A percentile compares a stretch with the other conserved stretches of the same genome.
Conservation (phyloP, 1,140 invertebrate genomes). For the Chironomus striatipennis region DNA sequence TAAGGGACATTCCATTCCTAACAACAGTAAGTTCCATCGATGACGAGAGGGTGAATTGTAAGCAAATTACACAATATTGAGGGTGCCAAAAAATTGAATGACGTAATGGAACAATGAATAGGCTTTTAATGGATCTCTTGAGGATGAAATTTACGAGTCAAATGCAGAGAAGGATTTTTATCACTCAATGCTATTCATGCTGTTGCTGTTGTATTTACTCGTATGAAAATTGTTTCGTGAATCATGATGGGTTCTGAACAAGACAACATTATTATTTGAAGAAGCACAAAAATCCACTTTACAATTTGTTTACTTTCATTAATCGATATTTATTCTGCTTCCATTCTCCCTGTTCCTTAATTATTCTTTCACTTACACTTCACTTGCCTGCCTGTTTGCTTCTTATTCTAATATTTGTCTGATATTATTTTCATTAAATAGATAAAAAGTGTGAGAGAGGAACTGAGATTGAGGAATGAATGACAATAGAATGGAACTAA, state of each 20-base stretch:
- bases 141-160: neutral
- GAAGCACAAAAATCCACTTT: too few species aligned
- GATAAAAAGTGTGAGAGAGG: too few species aligned
- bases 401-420: too few species aligned
- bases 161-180: constrained; percentile 11
- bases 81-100: neutral
- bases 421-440: too few species aligned
- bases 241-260: too few species aligned
- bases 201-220: neutral
- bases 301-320: too few species aligned
- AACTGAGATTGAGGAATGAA: neutral
- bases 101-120: neutral
- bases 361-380: too few species aligned
- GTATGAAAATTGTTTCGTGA: too few species aligned
- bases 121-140: constrained; percentile 1
- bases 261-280: too few species aligned
- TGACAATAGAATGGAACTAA: neutral
- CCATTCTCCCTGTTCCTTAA: too few species aligned
- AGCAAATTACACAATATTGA: neutral
- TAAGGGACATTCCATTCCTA: neutral
- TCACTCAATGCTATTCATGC: neutral
- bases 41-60: neutral
- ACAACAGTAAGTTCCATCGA: neutral
- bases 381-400: too few species aligned
- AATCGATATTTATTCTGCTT: too few species aligned